Evolutionary conservation across 2,113 vertebrate genomes (phyloP).

Genomic region (Struthidea cinerea): DNA sequence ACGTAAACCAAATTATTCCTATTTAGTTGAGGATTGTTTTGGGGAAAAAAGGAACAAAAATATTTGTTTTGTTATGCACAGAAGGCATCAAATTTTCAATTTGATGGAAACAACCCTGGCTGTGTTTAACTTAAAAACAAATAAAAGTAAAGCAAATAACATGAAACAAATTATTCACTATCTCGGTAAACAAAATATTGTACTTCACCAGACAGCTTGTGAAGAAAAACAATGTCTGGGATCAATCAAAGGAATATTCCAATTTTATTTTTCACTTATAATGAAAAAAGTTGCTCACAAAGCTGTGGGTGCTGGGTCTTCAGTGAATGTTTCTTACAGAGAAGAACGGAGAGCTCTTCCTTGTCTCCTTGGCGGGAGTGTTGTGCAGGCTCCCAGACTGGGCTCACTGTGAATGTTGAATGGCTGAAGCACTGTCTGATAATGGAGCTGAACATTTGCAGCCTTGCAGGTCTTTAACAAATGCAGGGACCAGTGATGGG

Average conservation of each 20-base stretch:
- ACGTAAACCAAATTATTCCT: not conserved
- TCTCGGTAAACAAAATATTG: not conserved
- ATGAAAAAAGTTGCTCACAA: not conserved
- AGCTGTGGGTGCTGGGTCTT: not conserved
- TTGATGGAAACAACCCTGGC: not conserved
- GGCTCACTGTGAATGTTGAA: not conserved
- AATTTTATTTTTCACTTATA: not conserved
- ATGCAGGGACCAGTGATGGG: not conserved
- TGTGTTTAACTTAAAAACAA: not conserved
- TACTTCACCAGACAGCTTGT: not conserved
- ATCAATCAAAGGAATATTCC: not conserved
- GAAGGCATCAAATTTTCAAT: not conserved
- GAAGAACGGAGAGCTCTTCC: not conserved
- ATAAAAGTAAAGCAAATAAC: not conserved
- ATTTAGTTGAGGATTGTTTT: not conserved
- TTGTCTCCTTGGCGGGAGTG: not conserved
- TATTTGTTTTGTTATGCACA: not conserved
- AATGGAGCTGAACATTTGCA: not conserved
- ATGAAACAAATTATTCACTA: not conserved
- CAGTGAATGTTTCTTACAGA: not conserved
- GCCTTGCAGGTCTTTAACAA: not conserved
- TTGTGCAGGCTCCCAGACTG: not conserved
- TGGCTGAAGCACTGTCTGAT: not conserved
- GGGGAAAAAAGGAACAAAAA: not conserved
- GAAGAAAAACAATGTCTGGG: not conserved